phyloP scores from a whole-genome alignment of 2,797 vertebrate genomes.

The Chloroceryle amazona region DNA sequence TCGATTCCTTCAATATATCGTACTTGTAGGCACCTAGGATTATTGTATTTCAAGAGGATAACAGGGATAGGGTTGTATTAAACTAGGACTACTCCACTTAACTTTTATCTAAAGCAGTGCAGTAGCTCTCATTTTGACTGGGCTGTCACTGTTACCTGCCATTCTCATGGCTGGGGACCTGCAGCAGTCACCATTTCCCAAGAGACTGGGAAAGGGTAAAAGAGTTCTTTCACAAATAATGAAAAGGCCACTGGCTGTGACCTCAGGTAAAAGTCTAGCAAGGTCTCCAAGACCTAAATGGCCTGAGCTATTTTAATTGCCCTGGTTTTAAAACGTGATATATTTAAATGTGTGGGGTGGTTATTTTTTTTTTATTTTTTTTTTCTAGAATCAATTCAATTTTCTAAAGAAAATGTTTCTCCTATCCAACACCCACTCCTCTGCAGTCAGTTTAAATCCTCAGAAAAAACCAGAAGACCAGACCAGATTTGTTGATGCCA shows the following conservation, averaged over 20 bases:
- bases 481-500: background rate
- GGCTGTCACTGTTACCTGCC: background rate
- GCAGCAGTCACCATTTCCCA: background rate
- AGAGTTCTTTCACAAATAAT: background rate
- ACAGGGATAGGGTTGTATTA: background rate
- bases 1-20: background rate
- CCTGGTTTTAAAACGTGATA: background rate
- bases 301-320: background rate
- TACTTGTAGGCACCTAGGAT: background rate
- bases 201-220: background rate
- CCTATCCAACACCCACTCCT: accelerated
- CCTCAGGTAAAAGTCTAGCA: background rate
- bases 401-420: background rate
- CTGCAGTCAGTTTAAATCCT: background rate
- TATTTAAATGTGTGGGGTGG: background rate
- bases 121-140: background rate
- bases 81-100: background rate
- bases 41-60: background rate
- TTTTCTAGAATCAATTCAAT: background rate
- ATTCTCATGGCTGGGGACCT: background rate
- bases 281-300: background rate
- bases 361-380: too few species aligned
- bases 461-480: background rate
- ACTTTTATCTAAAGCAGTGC: background rate
- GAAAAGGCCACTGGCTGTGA: background rate